Evolutionary conservation across 2,797 vertebrate genomes (phyloP), one percentile per base, ranked within the genome.

Genomic region (Podarcis siculus): DNA sequence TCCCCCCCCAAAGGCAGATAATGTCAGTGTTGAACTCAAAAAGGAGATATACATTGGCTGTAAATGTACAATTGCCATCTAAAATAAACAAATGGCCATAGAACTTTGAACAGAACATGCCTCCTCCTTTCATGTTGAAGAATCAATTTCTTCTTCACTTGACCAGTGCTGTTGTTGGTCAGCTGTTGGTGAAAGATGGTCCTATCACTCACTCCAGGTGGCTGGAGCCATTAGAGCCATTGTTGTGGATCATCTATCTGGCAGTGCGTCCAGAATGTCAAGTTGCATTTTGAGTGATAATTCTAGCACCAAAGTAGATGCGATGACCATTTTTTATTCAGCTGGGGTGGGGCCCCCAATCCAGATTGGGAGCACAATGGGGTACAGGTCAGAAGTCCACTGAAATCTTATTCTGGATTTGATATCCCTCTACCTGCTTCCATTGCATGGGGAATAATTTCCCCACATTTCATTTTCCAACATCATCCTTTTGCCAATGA

Each of bases 401-500:
- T 64, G 61, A 19, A 64, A 21, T 64, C 21, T 0, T 69, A 69
- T 27, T 9, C 67, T n/a, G 10, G n/a, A 71, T 71, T 71, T 32
- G 69, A 71, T 1, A 71, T 64, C 61, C 21, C 61, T 71, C 27
- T n/a, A 30, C 4, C n/a, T 30, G 27, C 30, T n/a, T 71, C 69
- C 13, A 71, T 30, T 71, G 61, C 61, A 64, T 64, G 35, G 49
- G 71, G 3, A 80, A 45, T 8, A 58, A 3, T 32, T 15, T 85
- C 39, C 75, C 89, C 86, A 71, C 58, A 82, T n/a, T 72, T 89
- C 83, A 79, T 39, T 82, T 85, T 2, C n/a, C 84, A 8, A 61
- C 61, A 58, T 72, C 21, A n/a, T 78, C 49, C 39, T 85, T 91
- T 87, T 78, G 61, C 21, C 80, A 86, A 4, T 72, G 85, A 72